Evolutionary conservation across 2,113 vertebrate genomes (phyloP).

Genomic region (Triplophysa dalaica): DNA sequence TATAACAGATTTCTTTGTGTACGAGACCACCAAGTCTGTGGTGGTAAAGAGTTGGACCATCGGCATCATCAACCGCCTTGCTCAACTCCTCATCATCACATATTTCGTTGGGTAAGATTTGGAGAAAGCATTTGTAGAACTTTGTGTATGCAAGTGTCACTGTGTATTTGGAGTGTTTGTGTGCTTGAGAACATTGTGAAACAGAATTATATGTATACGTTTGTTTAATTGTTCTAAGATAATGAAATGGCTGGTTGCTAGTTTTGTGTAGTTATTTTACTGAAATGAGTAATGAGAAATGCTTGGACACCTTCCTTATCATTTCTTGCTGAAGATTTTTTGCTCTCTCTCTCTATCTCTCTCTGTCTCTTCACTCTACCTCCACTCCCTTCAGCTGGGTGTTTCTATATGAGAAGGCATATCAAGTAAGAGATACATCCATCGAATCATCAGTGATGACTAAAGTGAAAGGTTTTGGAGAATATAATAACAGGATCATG

Average conservation of each 20-base stretch:
- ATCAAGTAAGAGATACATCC: conserved; percentile 85
- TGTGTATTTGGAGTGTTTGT: not conserved
- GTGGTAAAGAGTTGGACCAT: conserved; percentile 96
- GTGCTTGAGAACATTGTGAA: not conserved
- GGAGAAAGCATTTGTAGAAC: not conserved
- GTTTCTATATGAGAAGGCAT: conserved; percentile 91
- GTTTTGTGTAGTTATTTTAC: not conserved
- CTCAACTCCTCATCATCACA: conserved; percentile 90
- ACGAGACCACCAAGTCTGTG: conserved; percentile 93
- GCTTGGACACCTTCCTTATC: too few species aligned
- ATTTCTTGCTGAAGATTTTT: not conserved
- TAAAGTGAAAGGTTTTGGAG: conserved; percentile 91
- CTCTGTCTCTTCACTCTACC: not conserved
- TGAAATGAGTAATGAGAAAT: too few species aligned
- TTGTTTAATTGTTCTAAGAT: not conserved
- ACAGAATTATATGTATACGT: not conserved
- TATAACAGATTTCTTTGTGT: conserved; percentile 86
- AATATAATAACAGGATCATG: conserved; percentile 83
- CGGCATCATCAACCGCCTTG: conserved; percentile 85
- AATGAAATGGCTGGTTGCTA: not conserved
- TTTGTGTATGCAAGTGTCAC: not conserved
- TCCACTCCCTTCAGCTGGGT: conserved; percentile 79
- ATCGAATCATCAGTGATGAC: conserved; percentile 94
- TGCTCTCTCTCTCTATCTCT: not conserved
- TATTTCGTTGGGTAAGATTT: conserved; percentile 83